Conservation (phyloP, 2,797 vertebrate species). For the Hyperoplus lanceolatus region DNA sequence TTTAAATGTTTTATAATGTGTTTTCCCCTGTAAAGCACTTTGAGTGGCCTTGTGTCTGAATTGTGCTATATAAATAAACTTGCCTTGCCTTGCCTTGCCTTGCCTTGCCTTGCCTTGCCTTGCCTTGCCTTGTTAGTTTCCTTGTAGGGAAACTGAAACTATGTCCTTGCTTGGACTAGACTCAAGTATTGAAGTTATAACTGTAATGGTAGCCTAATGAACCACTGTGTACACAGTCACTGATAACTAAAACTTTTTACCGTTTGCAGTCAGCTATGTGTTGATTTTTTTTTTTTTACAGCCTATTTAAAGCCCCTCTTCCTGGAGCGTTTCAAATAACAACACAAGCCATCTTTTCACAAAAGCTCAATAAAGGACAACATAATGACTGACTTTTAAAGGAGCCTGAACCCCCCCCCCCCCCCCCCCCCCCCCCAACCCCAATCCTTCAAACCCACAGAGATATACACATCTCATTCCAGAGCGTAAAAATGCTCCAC, state of each 20-base stretch:
- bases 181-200: background rate
- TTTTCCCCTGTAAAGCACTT: too few relatives aligned
- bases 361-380: background rate
- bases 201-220: background rate
- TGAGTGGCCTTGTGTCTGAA: too few relatives aligned
- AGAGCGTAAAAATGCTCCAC: background rate
- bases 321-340: background rate
- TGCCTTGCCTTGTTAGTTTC: too few relatives aligned
- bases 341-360: background rate
- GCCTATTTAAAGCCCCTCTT: background rate
- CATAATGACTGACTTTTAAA: constrained; percentile 7
- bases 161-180: too few relatives aligned
- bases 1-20: too few relatives aligned
- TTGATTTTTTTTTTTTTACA: background rate
- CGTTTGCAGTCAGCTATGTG: background rate
- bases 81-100: too few relatives aligned
- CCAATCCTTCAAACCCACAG: background rate
- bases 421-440: too few relatives aligned
- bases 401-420: background rate
- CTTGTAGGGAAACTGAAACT: background rate
- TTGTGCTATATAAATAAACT: too few relatives aligned
- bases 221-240: background rate
- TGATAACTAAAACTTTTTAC: background rate
- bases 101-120: too few relatives aligned
- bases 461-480: background rate